These are phyloP conservation scores for Thecocarcelia acutangulata DNA, from an alignment of 2,888 invertebrate genomes.

Conservation along the genomic window DNA sequence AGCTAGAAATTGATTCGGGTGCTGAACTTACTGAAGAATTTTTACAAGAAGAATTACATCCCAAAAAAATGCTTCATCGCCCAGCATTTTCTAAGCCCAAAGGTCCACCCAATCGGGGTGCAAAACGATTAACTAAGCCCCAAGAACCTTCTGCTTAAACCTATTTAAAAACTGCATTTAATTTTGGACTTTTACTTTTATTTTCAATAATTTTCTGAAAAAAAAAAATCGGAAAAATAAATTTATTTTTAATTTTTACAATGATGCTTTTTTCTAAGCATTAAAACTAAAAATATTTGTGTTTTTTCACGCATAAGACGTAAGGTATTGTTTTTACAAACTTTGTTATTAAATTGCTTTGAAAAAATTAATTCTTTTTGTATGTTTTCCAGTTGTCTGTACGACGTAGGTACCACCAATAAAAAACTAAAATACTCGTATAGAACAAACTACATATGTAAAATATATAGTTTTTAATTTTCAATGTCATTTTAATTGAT, in stretches of 20 bases:
- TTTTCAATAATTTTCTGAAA: conserved; percentile 1
- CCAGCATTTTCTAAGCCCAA: conserved; percentile 98
- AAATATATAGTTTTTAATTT: too few species aligned
- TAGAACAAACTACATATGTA: too few species aligned
- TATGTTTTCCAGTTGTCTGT: too few species aligned
- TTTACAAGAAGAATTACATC: conserved; percentile 96
- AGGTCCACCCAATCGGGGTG: conserved; percentile 96
- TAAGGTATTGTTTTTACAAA: conserved; percentile 15
- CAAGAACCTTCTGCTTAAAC: conserved; percentile 78
- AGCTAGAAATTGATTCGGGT: conserved; percentile 96
- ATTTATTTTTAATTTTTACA: conserved; percentile 44
- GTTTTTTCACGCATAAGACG: background rate
- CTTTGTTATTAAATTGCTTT: too few species aligned
- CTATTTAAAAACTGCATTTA: conserved; percentile 48
- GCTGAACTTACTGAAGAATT: conserved; percentile 94
- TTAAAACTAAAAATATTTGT: conserved; percentile 41
- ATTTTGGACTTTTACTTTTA: background rate
- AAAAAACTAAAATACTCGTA: too few species aligned
- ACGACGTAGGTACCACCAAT: too few species aligned
- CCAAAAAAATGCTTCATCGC: conserved; percentile 92
- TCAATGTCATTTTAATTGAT: too few species aligned
- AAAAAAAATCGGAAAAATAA: conserved; percentile 31
- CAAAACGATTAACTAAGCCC: conserved; percentile 91
- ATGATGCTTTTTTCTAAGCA: conserved; percentile 52
- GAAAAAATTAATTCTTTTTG: too few species aligned